Conservation (phyloP, 2,113 vertebrate genomes). For the Pelmatolapia mariae region DNA sequence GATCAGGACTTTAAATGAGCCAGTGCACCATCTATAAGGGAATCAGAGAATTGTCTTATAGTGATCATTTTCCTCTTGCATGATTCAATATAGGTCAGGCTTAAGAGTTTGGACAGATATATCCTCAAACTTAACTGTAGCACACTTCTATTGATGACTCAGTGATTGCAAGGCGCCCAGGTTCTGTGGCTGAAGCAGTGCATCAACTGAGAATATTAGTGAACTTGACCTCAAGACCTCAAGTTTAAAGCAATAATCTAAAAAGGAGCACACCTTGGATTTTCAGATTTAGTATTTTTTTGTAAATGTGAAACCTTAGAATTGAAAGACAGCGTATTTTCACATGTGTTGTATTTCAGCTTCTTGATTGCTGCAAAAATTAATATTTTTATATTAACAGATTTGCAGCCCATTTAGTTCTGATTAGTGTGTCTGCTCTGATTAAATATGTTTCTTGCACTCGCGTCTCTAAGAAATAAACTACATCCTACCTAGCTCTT, state of each 20-base stretch:
- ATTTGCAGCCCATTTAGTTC: not conserved
- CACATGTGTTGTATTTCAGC: not conserved
- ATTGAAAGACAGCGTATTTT: not conserved
- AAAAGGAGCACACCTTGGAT: not conserved
- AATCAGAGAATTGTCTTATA: not conserved
- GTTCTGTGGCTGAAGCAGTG: not conserved
- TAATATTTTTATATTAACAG: not conserved
- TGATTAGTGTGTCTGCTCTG: not conserved
- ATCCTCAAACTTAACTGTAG: not conserved
- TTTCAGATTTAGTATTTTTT: not conserved
- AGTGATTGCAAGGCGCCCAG: not conserved
- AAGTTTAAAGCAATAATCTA: not conserved
- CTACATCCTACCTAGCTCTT: rapidly evolving
- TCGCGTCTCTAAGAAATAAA: not conserved
- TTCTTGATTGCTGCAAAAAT: not conserved
- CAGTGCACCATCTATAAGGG: not conserved
- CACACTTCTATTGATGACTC: not conserved
- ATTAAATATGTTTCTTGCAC: not conserved
- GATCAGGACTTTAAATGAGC: not conserved
- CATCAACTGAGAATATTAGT: not conserved
- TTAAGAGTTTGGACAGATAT: not conserved
- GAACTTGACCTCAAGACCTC: not conserved
- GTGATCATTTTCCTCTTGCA: not conserved
- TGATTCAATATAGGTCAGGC: not conserved
- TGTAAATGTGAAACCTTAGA: not conserved